Evolutionary conservation across 2,888 invertebrate species (phyloP), one percentile per base, ranked within the genome.

Genomic region (Catotricha subobsoleta): DNA sequence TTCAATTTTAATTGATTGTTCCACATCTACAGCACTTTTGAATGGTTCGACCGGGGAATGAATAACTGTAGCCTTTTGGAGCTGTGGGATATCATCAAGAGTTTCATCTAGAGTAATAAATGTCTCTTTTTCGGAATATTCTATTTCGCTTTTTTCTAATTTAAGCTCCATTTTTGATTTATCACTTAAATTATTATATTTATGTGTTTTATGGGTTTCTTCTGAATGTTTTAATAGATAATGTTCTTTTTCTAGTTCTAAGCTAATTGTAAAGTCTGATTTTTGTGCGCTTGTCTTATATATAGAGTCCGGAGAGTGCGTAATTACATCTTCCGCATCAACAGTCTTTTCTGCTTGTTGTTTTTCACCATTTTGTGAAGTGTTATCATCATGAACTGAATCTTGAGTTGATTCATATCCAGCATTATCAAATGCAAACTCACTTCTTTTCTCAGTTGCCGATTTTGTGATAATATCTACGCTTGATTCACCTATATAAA

Each of bases 401-500:
- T 30, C 31, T 12, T 21, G 18, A 18, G 38, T 38, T 10, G 40
- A 36, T 40, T 44, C 43, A 41, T 44, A 46, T 3, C 37, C 48
- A 44, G 48, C 43, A 40, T 48, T 48, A 25, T 48, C 47, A 39
- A 39, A 45, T 44, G n/a, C 34, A 41, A 38, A 44, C 3, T 48
- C 48, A 3, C 15, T 10, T 13, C 19, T 16, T 33, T 33, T 33
- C 19, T 36, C 36, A 15, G 19, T 28, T 18, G 55, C 51, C 2
- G 60, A 57, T 47, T 59, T 62, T 2, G 46, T 58, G 21, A 63
- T 63, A 2, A 63, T 53, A 50, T 63, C 60, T 2, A 52, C 52
- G 40, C 62, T 62, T 2, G 60, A 62, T 46, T 63, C 63, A 1
- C 63, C 63, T 31, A 63, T 63, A 42, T 62, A 63, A 36, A 63